Conservation (phyloP, 2,113 vertebrate genomes). For the Hippopotamus amphibius region DNA sequence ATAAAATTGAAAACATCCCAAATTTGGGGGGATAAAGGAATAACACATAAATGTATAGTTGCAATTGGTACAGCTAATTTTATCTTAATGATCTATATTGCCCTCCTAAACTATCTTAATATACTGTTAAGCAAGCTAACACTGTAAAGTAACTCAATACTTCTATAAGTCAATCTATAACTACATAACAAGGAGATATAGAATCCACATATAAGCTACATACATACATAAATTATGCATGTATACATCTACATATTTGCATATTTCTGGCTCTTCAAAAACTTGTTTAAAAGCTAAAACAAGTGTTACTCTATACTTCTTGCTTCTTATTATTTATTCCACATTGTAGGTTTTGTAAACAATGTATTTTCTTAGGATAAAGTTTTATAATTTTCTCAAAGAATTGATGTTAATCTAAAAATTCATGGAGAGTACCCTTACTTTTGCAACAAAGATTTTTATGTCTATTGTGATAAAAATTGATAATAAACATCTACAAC, state of each 20-base stretch:
- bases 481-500: background rate
- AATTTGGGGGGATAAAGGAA: background rate
- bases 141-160: background rate
- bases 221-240: background rate
- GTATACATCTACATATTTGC: background rate
- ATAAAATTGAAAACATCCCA: background rate
- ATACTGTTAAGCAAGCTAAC: background rate
- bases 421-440: background rate
- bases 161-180: background rate
- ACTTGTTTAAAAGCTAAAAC: background rate
- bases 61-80: background rate
- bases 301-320: background rate
- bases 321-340: background rate
- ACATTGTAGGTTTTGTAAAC: background rate
- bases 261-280: background rate
- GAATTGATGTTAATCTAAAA: background rate
- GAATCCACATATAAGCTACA: no score
- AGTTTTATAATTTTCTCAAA: background rate
- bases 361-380: background rate
- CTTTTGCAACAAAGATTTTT: background rate
- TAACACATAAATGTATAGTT: background rate
- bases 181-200: background rate
- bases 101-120: background rate
- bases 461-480: background rate
- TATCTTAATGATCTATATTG: background rate